Evolutionary conservation across 1,140 invertebrate genomes (phyloP), one percentile per base, ranked within the genome.

Genomic region (Tribolium madens): DNA sequence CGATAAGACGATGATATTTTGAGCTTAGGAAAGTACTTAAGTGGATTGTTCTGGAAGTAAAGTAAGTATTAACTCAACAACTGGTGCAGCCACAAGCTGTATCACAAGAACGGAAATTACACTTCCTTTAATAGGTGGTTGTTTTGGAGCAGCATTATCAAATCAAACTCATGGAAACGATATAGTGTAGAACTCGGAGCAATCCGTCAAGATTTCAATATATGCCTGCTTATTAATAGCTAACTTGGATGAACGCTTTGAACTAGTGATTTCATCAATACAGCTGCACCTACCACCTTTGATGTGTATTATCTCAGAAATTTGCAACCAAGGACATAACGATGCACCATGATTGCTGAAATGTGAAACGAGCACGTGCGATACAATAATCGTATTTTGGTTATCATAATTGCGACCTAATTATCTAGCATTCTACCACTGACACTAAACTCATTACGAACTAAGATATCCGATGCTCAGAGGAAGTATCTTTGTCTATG

Each of bases 391-490:
- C 31, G 57, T 42, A 26, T 33, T 64, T 33, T 64, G 57, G 57
- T 64, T 64, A 64, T 64, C 57, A 64, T 64, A 64, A 64, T 64
- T 64, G 57, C 57, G 57, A n/a, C 17, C 57, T 64, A 64, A 64
- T 64, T 64, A 64, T 64, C 57, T 33, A 33, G 57, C 57, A 64
- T 64, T 64, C 57, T 64, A 21, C 57, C 57, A 33, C 57, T 64
- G 57, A 31, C 57, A 64, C 26, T 64, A 64, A 64, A 64, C 57
- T 64, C 57, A 64, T 64, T 64, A 64, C 57, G 52, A 57, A 57
- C 17, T 33, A 26, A 64, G 57, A 64, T 64, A 64, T 14, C 57
- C 57, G 57, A 33, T 64, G 26, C 26, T 64, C 21, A 64, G 31
- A 64, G 21, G 57, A 64, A 64, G 12, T 64, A 64, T 64, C 21